Evolutionary conservation across 2,888 invertebrate species (phyloP).

Genomic region (Dermolepida albohirtum): DNA sequence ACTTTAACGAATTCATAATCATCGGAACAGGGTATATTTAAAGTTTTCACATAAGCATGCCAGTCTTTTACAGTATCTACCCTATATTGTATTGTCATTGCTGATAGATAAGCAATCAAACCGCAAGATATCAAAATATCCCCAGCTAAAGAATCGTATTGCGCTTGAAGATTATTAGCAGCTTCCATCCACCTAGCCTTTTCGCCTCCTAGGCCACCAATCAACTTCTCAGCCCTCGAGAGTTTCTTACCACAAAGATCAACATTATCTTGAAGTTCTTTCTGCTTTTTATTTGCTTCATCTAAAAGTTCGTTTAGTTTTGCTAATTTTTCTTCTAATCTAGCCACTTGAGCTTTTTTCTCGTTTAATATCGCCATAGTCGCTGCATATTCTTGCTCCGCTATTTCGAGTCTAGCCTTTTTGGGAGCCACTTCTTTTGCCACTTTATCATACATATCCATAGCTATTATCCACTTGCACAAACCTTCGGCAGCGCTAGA

Average conservation of each 20-base stretch:
- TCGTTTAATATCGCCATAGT: constrained; percentile 88
- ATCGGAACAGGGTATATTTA: constrained; percentile 82
- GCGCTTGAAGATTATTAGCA: constrained; percentile 78
- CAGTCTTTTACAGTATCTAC: constrained; percentile 74
- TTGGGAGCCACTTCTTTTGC: constrained; percentile 88
- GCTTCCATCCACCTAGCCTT: constrained; percentile 86
- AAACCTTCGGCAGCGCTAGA: constrained; percentile 95
- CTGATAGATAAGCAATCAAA: constrained; percentile 89
- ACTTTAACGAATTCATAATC: constrained; percentile 78
- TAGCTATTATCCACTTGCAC: constrained; percentile 91
- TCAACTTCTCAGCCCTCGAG: constrained; percentile 86
- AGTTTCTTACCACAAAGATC: constrained; percentile 87
- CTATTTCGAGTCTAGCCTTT: constrained; percentile 81
- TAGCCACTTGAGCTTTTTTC: constrained; percentile 82
- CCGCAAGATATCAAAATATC: constrained; percentile 91
- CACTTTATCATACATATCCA: constrained; percentile 89
- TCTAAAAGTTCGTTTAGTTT: constrained; percentile 76
- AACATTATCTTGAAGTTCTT: constrained; percentile 78
- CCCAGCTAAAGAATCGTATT: constrained; percentile 87
- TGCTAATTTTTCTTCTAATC: constrained; percentile 82
- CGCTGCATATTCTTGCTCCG: constrained; percentile 83
- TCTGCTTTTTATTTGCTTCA: constrained; percentile 75
- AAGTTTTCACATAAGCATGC: constrained; percentile 72
- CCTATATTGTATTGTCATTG: constrained; percentile 81
- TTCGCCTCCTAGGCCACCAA: constrained; percentile 89